A percentile compares a stretch with the other conserved stretches of the same genome.
Evolutionary conservation across 92 coral and sea anemone genomes (phyloP).

Genomic region (Bergia sp.): DNA sequence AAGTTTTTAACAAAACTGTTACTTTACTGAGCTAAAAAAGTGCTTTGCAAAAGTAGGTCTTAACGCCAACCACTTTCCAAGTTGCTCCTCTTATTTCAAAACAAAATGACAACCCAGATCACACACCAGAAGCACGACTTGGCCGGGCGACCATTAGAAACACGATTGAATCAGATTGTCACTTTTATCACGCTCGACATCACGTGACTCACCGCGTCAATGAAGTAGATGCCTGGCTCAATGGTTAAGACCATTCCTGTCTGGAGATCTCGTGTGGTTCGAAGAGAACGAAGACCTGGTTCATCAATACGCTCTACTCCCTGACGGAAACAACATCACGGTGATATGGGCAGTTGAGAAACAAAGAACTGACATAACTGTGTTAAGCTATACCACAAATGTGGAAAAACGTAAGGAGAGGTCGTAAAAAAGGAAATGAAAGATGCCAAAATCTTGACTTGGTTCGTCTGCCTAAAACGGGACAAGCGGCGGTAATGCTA

Average conservation of each 20-base stretch:
- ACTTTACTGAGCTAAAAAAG: too few species aligned
- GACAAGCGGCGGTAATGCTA: not conserved
- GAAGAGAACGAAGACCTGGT: slow-evolving; percentile 89
- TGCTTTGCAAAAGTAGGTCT: too few species aligned
- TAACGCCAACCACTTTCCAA: too few species aligned
- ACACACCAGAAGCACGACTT: too few species aligned
- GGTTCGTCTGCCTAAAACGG: not conserved
- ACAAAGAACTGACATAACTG: not conserved
- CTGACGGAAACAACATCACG: slow-evolving; percentile 40
- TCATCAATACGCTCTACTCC: slow-evolving; percentile 83
- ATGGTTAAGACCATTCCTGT: slow-evolving; percentile 88
- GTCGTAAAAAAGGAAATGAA: not conserved
- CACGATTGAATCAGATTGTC: not conserved
- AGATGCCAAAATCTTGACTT: too few species aligned
- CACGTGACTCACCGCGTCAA: slow-evolving; percentile 66
- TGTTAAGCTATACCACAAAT: not conserved
- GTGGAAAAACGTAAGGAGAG: not conserved
- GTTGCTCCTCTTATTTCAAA: too few species aligned
- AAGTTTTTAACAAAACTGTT: too few species aligned
- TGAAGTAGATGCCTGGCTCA: slow-evolving; percentile 96
- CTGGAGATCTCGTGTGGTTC: slow-evolving; percentile 78
- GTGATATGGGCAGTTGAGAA: not conserved
- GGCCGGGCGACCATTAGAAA: not conserved
- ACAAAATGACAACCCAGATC: too few species aligned
- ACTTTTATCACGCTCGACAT: not conserved